phyloP scores from a whole-genome alignment of 1,140 invertebrate species.

The Bradysia coprophila region DNA sequence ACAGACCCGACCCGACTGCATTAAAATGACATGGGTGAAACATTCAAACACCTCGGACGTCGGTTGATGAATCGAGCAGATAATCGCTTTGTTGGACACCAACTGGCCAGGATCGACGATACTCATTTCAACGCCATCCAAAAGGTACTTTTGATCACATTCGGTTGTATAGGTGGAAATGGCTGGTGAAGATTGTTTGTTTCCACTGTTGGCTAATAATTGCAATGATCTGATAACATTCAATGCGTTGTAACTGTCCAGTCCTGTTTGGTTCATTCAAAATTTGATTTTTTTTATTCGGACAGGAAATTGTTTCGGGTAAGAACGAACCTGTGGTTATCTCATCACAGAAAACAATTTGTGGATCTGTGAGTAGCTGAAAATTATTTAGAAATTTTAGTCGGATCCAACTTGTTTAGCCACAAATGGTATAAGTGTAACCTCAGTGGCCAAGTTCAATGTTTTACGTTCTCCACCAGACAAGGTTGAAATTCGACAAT shows the following conservation, averaged over 20 bases:
- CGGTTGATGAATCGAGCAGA: conserved; percentile 77
- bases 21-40: conserved; percentile 58
- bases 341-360: conserved; percentile 64
- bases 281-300: too few species aligned
- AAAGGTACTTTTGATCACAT: neutral
- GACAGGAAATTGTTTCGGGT: too few species aligned
- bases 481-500: conserved; percentile 41
- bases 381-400: too few species aligned
- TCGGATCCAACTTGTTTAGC: too few species aligned
- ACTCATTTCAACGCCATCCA: neutral
- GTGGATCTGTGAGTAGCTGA: conserved; percentile 53
- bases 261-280: too few species aligned
- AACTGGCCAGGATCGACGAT: neutral
- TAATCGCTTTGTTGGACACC: conserved; percentile 45
- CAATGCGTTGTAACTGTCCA: conserved; percentile 65
- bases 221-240: conserved; percentile 49
- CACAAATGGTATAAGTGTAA: too few species aligned
- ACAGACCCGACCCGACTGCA: conserved; percentile 59
- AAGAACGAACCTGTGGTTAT: too few species aligned
- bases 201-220: conserved; percentile 27
- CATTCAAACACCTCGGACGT: conserved; percentile 66
- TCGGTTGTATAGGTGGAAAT: neutral
- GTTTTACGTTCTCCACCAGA: conserved; percentile 81
- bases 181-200: too few species aligned
- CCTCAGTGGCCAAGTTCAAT: conserved; percentile 70